These are phyloP conservation scores for Trissolcus japonicus DNA, from an alignment of 2,888 invertebrate species.

Conservation along the genomic window DNA sequence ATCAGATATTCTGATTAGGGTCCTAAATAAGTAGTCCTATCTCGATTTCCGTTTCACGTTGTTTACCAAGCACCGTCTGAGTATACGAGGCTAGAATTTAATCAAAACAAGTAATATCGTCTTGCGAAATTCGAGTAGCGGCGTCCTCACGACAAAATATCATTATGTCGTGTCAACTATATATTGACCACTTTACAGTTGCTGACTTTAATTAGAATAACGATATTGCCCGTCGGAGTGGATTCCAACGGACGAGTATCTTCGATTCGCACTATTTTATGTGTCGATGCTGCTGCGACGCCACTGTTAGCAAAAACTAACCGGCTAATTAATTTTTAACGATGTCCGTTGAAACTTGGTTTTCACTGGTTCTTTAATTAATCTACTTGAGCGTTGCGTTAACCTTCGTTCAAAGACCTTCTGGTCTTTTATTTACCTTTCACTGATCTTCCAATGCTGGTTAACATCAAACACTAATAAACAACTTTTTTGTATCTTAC, in stretches of 20 bases:
- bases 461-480: constrained; percentile 50
- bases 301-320: constrained; percentile 18
- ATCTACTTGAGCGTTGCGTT: constrained; percentile 34
- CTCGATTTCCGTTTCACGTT: constrained; percentile 47
- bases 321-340: constrained; percentile 45
- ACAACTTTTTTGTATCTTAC: constrained; percentile 48
- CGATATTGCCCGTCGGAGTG: not conserved
- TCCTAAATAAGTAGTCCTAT: constrained; percentile 51
- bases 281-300: constrained; percentile 17
- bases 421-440: constrained; percentile 51
- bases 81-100: constrained; percentile 30
- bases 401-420: constrained; percentile 39
- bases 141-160: constrained; percentile 1
- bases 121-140: constrained; percentile 23
- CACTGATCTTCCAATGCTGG: constrained; percentile 52
- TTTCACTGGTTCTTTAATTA: constrained; percentile 49
- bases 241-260: not conserved
- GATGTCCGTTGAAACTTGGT: constrained; percentile 16
- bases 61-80: constrained; percentile 36
- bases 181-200: constrained; percentile 1
- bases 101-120: constrained; percentile 39
- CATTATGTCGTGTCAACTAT: not conserved
- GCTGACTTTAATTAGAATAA: constrained; percentile 7
- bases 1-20: constrained; percentile 53
- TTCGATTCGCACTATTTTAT: constrained; percentile 3